Percentiles rank a stretch among this genome's conserved stretches.
phyloP scores from a whole-genome alignment of 2,113 vertebrate species.

The Ranitomeya variabilis region DNA sequence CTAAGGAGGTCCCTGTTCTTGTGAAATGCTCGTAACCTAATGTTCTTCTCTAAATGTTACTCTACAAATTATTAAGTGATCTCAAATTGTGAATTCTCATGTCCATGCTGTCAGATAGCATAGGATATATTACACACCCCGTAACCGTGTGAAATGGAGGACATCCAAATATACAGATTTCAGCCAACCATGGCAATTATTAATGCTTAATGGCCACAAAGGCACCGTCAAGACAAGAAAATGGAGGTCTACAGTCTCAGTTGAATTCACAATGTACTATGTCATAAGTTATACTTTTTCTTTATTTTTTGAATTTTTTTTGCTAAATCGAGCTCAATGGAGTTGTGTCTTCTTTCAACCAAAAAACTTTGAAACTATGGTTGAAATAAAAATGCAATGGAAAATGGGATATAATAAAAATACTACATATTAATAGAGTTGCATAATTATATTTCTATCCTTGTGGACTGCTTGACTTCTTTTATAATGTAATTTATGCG shows the following conservation, averaged over 20 bases:
- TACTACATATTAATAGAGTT: not conserved
- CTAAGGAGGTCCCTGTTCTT: not conserved
- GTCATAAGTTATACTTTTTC: not conserved
- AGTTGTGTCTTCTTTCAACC: too few relatives aligned
- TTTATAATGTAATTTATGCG: too few relatives aligned
- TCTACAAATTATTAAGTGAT: not conserved
- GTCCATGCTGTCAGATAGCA: not conserved
- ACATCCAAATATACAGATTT: not conserved
- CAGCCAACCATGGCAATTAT: slow-evolving; percentile 13
- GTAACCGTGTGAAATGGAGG: slow-evolving; percentile 8
- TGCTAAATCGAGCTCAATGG: too few relatives aligned
- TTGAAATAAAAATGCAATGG: not conserved
- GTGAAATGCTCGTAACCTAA: slow-evolving; percentile 4
- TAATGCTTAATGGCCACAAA: not conserved
- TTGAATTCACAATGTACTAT: not conserved
- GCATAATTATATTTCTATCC: not conserved
- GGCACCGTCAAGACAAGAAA: slow-evolving; percentile 9
- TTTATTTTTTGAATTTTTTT: not conserved
- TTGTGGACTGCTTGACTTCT: too few relatives aligned
- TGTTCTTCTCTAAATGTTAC: slow-evolving; percentile 28
- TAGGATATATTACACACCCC: not conserved
- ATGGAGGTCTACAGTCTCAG: not conserved
- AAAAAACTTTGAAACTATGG: too few relatives aligned
- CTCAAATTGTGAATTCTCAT: not conserved
- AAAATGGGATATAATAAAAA: not conserved